Evolutionary conservation across 2,797 vertebrate genomes (phyloP), one percentile per base, ranked within the genome.

Genomic region (Premnoplex brunnescens): DNA sequence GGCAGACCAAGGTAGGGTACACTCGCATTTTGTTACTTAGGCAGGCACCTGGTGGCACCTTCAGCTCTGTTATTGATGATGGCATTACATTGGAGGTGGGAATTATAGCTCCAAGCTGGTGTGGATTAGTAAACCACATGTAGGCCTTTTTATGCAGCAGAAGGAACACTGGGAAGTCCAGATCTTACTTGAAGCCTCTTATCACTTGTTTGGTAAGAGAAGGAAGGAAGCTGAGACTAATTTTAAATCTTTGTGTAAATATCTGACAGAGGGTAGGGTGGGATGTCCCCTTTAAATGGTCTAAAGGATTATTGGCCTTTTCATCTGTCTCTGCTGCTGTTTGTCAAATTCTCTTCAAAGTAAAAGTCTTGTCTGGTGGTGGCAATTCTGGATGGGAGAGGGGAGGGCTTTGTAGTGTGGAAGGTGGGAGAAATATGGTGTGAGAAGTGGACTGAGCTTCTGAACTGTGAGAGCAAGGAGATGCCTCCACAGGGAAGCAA

Each of bases 1-100:
- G 93, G 99, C 99, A 13, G 99, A 99, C 97, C 99, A 99, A 99
- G 99, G 99, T 99, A 98, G 89, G 91, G 43, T 20, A 55, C 3
- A 0, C 24, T 66, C 64, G 41, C 2, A 0, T 73, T 72, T n/a
- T 1, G 0, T 30, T 19, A 1, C 55, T 27, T 16, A 34, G 52
- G 6, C 30, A 59, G n/a, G 9, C 16, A 44, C 19, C 30, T 7
- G 2, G 6, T 43, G 69, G 39, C 22, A 30, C 10, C 41, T 76
- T 37, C 34, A 46, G 72, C 56, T 56, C 54, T 69, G 0, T 8
- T 46, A 5, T 41, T 58, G 20, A 46, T 32, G 41, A 3, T n/a
- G 30, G 20, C 17, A 2, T 30, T 66, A 6, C 17, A 1, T 0
- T 63, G 51, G 39, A 62, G 37, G 27, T 58, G 55, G 55, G 59